phyloP scores from a whole-genome alignment of 2,888 invertebrate species.

The Epsilonema sp. region DNA sequence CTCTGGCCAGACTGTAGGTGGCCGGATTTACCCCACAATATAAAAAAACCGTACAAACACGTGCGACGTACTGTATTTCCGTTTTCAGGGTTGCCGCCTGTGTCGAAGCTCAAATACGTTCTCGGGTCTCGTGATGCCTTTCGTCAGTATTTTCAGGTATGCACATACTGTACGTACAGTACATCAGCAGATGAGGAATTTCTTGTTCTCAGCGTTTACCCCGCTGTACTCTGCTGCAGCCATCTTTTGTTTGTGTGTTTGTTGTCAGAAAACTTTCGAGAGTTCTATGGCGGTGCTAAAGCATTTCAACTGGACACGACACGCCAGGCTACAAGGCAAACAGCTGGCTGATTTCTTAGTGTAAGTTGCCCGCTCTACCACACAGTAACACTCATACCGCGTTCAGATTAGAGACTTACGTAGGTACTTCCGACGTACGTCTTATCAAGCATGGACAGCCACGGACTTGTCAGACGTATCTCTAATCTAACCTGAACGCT shows the following conservation, averaged over 20 bases:
- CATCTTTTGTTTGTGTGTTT: neutral
- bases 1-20: too few species aligned
- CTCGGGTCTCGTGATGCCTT: neutral
- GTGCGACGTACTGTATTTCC: neutral
- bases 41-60: too few species aligned
- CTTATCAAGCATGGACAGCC: too few species aligned
- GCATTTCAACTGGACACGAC: constrained; percentile 5
- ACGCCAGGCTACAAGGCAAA: constrained; percentile 1
- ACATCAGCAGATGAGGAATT: too few species aligned
- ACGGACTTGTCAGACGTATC: too few species aligned
- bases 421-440: too few species aligned
- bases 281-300: constrained; percentile 1
- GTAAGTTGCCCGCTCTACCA: neutral
- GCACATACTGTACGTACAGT: too few species aligned
- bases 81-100: neutral
- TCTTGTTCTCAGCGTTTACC: too few species aligned
- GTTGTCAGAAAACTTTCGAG: constrained; percentile 4
- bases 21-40: too few species aligned
- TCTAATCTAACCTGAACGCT: too few species aligned
- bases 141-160: constrained; percentile 1
- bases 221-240: neutral
- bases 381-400: too few species aligned
- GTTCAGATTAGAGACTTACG: too few species aligned
- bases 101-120: neutral
- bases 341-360: constrained; percentile 3